Percentiles rank a stretch among this genome's conserved stretches.
Conservation (phyloP, 1,140 invertebrate species). For the Macrobrachium rosenbergii region DNA sequence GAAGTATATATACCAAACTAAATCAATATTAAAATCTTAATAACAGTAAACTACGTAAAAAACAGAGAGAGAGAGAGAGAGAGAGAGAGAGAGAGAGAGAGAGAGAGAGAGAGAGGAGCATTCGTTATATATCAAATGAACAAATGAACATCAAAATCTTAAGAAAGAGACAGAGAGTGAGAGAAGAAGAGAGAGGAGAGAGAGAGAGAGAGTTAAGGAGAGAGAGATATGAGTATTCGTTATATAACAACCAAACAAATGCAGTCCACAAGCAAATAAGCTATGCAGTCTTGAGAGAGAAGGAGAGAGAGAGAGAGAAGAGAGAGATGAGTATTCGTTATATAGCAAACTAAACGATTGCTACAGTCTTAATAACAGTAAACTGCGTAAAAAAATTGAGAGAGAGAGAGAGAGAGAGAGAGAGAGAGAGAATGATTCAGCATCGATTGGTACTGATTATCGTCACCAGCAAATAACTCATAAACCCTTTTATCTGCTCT, state of each 20-base stretch:
- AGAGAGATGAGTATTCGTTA: neutral
- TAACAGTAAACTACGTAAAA: neutral
- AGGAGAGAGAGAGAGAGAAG: neutral
- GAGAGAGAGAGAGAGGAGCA: too few relatives aligned
- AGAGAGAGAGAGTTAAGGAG: neutral
- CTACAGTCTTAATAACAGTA: neutral
- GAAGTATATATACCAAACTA: neutral
- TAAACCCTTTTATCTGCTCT: too few relatives aligned
- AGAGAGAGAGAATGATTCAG: neutral
- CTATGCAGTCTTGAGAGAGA: neutral
- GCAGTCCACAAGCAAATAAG: too few relatives aligned
- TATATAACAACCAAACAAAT: too few relatives aligned
- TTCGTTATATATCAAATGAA: too few relatives aligned
- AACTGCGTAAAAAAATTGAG: neutral
- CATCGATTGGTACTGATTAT: too few relatives aligned
- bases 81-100: neutral
- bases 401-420: constrained; percentile 33
- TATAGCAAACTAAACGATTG: too few relatives aligned
- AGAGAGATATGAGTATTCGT: neutral
- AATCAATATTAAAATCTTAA: neutral
- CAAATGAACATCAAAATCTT: neutral
- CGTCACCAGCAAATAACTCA: too few relatives aligned
- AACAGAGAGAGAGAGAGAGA: neutral
- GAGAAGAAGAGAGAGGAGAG: neutral
- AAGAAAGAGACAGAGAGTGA: too few relatives aligned